Base-by-base conservation (phyloP, 2,888 invertebrate species). In the Celastrina argiolus region DNA sequence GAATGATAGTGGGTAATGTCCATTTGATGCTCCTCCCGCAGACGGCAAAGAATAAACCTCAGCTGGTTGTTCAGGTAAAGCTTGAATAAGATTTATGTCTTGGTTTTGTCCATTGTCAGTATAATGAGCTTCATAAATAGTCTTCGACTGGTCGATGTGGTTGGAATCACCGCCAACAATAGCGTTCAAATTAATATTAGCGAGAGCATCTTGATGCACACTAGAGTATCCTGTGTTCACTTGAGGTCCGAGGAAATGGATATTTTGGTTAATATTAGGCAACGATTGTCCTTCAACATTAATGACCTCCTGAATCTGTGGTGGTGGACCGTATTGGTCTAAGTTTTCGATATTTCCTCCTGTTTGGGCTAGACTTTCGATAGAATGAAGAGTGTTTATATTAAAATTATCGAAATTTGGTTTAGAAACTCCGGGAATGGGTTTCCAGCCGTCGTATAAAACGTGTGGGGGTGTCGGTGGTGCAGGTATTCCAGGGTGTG, bases 371-470 rank as follows among this genome's bases (percentile, higher is more conserved):
- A 64, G 18, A 34, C 69, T 63, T 56, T 72, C 69, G 39, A 71
- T 68, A 1, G 66, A 61, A n/a, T 72, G 72, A 14, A 69, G 28
- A 10, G 78, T 76, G 28, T 74, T 73, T 7, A 72, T 26, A 39
- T 69, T 69, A 69, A 74, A 75, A 65, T 80, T 79, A 7, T 81
- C 81, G 4, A 75, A 69, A 79, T 73, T 84, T 0, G 95, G 93
- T 39, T 81, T 76, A 0, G 91, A 88, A 0, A 88, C 74, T 0
- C 96, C 96, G 8, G 96, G 94, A 69, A 97, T 96, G 22, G 97
- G 97, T 78, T 94, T 95, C 97, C 97, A 97, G 31, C 97, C 97
- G 74, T 97, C 97, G 76, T 96, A 96, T 65, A 95, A 90, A 39
- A 96, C 93, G 78, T 94, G 93, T 5, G 95, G 94, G 6, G 95